These are phyloP conservation scores for Ashinkailepas kermadecensis DNA, from an alignment of 2,888 invertebrate genomes.

Conservation along the genomic window DNA sequence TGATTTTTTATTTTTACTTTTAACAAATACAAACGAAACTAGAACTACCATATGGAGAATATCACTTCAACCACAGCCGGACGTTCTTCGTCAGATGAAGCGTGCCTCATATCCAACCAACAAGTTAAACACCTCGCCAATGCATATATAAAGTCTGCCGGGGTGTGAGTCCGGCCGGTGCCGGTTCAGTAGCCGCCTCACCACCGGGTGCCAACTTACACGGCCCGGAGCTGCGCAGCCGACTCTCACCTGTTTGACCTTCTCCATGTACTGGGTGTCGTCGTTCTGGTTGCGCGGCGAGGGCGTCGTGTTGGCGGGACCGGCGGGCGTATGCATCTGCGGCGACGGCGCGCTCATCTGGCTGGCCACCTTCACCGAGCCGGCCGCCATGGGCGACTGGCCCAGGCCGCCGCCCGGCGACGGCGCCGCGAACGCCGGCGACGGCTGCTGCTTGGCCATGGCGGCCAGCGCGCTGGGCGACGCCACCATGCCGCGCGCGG, in stretches of 20 bases:
- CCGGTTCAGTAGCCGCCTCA: too few relatives aligned
- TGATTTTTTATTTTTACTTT: too few relatives aligned
- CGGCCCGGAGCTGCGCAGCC: neutral
- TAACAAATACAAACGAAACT: too few relatives aligned
- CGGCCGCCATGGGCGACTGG: slow-evolving; percentile 35
- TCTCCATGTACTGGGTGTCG: slow-evolving; percentile 85
- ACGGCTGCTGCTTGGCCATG: slow-evolving; percentile 15
- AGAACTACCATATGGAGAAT: too few relatives aligned
- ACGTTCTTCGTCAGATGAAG: too few relatives aligned
- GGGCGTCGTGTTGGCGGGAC: slow-evolving; percentile 15
- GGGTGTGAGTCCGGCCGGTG: too few relatives aligned
- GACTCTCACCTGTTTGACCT: slow-evolving; percentile 60
- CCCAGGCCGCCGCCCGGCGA: slow-evolving; percentile 34
- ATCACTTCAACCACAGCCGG: too few relatives aligned
- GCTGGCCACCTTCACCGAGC: slow-evolving; percentile 2
- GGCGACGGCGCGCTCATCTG: slow-evolving; percentile 38
- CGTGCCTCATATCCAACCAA: too few relatives aligned
- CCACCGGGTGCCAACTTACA: too few relatives aligned
- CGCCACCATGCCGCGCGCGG: neutral
- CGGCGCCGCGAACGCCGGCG: slow-evolving; percentile 31
- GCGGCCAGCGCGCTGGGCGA: neutral
- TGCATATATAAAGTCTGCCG: too few relatives aligned
- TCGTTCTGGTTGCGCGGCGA: slow-evolving; percentile 46
- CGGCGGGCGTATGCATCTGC: slow-evolving; percentile 31
- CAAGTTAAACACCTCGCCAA: too few relatives aligned